Evolutionary conservation across 1,140 invertebrate species (phyloP), one percentile per base, ranked within the genome.

Genomic region (Drosophila auraria): DNA sequence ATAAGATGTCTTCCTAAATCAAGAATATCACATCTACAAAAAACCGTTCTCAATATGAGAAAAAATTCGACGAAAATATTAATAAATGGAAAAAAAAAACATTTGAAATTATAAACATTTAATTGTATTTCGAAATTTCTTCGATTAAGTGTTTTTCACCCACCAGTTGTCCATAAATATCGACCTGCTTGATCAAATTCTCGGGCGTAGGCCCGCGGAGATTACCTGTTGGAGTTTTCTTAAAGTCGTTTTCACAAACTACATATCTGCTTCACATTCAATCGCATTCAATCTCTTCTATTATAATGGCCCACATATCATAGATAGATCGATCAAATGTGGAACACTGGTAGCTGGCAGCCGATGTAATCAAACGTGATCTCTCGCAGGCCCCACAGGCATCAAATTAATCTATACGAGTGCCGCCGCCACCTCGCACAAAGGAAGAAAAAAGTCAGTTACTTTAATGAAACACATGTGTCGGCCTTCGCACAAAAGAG

Each of bases 261-360:
- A 7, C 17, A 20, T 56, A 27, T 56, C 38, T 23, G 15, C 14
- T 8, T 23, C 8, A 53, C 8, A 36, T 33, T 65, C 25, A 20
- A 15, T 40, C 54, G 17, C 17, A 23, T 23, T 45, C 57, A 36
- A 49, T 60, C 53, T 56, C 53, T 11, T 38, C 27, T 42, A 51
- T 60, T 61, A 62, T 62, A 60, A 62, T 62, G 53, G 75, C 36
- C 63, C 65, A 54, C 63, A 56, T 78, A 78, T 78, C 74, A 78
- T 78, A 68, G 70, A 91, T 86, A 75, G 76, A 90, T 91, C 82
- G 61, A 90, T 90, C 87, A 90, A 83, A 87, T 71, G 87, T 65
- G 82, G 82, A 90, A 90, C 84, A 90, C 86, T 79, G 72, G 86
- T 90, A 90, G 86, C 86, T 91, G 87, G 76, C 82, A 90, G 80